These are phyloP conservation scores for Girardinichthys multiradiatus DNA, from an alignment of 2,113 vertebrate genomes.

Conservation along the genomic window DNA sequence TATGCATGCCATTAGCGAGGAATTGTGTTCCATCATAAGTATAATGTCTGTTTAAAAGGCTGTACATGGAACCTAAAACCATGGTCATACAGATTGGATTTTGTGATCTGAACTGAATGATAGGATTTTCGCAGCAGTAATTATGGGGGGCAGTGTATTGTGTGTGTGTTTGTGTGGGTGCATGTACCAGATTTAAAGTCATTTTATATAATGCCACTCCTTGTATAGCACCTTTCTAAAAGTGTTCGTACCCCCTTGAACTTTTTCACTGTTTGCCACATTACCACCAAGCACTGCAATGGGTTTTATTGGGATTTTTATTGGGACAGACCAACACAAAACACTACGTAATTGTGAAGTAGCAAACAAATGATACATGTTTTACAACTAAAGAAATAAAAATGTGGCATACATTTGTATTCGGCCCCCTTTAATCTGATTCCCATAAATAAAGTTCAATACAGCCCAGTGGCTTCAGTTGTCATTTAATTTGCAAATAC, in stretches of 20 bases:
- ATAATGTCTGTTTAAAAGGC: constrained; percentile 61
- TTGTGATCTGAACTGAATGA: constrained; percentile 66
- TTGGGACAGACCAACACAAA: no score
- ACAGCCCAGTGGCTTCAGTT: no score
- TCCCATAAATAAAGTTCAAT: no score
- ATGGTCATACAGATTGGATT: constrained; percentile 48
- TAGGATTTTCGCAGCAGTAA: constrained; percentile 62
- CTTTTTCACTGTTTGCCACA: background rate
- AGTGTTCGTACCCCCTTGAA: background rate
- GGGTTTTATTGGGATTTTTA: no score
- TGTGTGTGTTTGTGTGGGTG: constrained; percentile 28
- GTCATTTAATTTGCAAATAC: no score
- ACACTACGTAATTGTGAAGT: no score
- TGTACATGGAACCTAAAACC: constrained; percentile 60
- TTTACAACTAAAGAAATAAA: no score
- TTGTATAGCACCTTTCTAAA: background rate
- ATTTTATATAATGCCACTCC: constrained; percentile 15
- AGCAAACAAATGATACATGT: no score
- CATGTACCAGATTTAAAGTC: constrained; percentile 19
- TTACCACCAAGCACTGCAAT: no score
- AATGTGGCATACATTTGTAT: no score
- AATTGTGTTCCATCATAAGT: constrained; percentile 72
- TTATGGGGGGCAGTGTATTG: constrained; percentile 54
- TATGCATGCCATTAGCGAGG: constrained; percentile 67
- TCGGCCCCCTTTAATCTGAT: no score